Evolutionary conservation across 2,888 invertebrate genomes (phyloP).

Genomic region (Adelognathus sp.): DNA sequence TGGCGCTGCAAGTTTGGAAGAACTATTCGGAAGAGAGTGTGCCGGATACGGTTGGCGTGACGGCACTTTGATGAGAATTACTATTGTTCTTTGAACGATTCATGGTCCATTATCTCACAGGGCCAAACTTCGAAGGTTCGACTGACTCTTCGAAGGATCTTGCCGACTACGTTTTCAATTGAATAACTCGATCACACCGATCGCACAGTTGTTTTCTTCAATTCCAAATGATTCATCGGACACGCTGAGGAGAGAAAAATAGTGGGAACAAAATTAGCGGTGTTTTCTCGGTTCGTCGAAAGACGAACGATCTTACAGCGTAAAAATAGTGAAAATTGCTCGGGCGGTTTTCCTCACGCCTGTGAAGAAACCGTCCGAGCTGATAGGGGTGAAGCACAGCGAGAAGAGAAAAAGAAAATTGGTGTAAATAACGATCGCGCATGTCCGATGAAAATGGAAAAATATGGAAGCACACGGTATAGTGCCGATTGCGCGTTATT

Average conservation of each 20-base stretch:
- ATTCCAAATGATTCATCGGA: not conserved
- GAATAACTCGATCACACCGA: too few species aligned
- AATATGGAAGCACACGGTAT: constrained; percentile 11
- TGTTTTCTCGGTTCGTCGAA: not conserved
- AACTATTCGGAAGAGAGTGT: not conserved
- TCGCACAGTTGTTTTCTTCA: not conserved
- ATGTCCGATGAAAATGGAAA: constrained; percentile 35
- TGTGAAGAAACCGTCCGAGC: not conserved
- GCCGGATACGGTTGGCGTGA: not conserved
- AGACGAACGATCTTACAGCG: constrained; percentile 7
- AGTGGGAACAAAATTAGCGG: not conserved
- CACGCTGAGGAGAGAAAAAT: not conserved
- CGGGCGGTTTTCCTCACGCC: not conserved
- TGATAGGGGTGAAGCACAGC: not conserved
- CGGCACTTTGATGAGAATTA: too few species aligned
- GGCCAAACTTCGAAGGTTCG: too few species aligned
- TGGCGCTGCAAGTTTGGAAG: not conserved
- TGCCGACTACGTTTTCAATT: too few species aligned
- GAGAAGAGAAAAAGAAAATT: not conserved
- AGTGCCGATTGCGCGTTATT: constrained; percentile 24
- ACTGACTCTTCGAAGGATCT: too few species aligned
- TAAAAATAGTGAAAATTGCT: constrained; percentile 14
- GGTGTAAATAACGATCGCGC: constrained; percentile 32
- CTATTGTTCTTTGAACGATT: not conserved
- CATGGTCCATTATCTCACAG: too few species aligned